Conservation (phyloP, 64 coral and sea anemone species). For the Montipora foliosa region DNA sequence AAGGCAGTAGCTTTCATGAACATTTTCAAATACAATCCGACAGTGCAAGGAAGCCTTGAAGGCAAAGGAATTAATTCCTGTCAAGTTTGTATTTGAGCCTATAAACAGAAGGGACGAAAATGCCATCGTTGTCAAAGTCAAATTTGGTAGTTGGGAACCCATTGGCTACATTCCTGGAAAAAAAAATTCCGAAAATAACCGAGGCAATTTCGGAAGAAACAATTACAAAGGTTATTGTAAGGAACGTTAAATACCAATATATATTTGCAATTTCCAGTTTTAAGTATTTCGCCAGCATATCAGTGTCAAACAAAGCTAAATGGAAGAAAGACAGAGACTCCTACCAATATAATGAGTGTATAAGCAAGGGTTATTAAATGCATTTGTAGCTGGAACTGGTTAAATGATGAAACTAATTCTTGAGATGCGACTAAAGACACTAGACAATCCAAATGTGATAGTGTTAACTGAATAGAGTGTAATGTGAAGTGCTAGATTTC, state of each 20-base stretch:
- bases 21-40: constrained; percentile 30
- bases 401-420: too few relatives aligned
- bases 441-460: too few relatives aligned
- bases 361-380: too few relatives aligned
- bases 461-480: too few relatives aligned
- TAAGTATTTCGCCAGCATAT: neutral
- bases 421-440: too few relatives aligned
- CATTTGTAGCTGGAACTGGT: too few relatives aligned
- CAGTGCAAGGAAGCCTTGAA: neutral
- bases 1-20: constrained; percentile 39
- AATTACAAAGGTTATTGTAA: neutral
- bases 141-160: constrained; percentile 5
- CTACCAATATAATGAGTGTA: too few relatives aligned
- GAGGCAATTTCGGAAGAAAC: too few relatives aligned
- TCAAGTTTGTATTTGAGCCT: constrained; percentile 41
- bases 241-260: neutral
- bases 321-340: too few relatives aligned
- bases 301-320: neutral
- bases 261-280: neutral
- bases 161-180: constrained; percentile 53
- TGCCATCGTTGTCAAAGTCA: constrained; percentile 6
- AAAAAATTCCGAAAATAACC: neutral
- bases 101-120: constrained; percentile 68
- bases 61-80: neutral
- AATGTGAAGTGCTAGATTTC: too few relatives aligned